Conservation (phyloP, 2,113 vertebrate genomes). For the Nyctereutes procyonoides region DNA sequence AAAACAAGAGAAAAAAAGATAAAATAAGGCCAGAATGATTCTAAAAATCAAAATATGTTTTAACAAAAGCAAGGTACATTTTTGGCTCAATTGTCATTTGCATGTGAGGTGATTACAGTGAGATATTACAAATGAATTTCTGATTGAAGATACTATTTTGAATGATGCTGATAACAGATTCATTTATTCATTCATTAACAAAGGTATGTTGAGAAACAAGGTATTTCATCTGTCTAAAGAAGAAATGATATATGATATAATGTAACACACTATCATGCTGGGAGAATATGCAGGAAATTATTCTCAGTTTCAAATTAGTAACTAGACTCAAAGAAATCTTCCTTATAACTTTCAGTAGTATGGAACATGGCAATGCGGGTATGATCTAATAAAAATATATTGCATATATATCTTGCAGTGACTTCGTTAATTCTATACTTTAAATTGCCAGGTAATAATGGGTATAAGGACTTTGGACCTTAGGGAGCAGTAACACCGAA, state of each 20-base stretch:
- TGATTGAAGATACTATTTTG: neutral
- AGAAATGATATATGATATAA: neutral
- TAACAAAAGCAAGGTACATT: neutral
- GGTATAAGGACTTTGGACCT: neutral
- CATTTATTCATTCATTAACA: neutral
- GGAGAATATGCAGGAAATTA: neutral
- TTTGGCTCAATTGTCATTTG: neutral
- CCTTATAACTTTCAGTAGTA: neutral
- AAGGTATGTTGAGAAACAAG: neutral
- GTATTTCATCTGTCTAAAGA: neutral
- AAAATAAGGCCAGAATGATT: neutral
- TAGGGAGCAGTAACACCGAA: neutral
- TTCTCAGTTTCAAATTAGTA: conserved; percentile 18
- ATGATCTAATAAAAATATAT: neutral
- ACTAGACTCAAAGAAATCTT: neutral
- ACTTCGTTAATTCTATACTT: neutral
- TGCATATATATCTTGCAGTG: neutral
- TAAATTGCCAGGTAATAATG: neutral
- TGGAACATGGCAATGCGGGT: neutral
- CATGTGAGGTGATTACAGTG: neutral
- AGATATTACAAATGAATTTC: neutral
- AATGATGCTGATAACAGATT: neutral
- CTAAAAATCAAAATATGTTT: neutral
- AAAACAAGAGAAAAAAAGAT: neutral
- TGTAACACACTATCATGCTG: neutral